Evolutionary conservation across 2,113 vertebrate species (phyloP).

Genomic region (Equus quagga): DNA sequence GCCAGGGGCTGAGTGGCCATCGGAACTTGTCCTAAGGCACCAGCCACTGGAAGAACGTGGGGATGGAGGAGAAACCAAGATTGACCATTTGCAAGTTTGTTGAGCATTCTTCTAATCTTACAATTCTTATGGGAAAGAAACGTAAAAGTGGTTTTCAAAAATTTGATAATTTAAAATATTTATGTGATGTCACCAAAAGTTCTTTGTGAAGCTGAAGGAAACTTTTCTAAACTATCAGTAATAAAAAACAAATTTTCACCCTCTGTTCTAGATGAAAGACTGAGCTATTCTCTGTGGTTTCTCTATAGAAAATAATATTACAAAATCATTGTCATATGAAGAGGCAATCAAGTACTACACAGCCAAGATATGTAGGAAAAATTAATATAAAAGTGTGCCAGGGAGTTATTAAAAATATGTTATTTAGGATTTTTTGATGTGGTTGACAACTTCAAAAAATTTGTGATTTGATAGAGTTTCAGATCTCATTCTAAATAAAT

Average conservation of each 20-base stretch:
- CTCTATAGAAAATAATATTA: not conserved
- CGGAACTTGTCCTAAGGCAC: not conserved
- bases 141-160: not conserved
- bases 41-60: not conserved
- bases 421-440: conserved; percentile 12
- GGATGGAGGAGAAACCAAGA: not conserved
- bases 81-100: not conserved
- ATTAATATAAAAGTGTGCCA: not conserved
- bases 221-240: not conserved
- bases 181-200: not conserved
- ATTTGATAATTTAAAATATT: not conserved
- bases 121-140: not conserved
- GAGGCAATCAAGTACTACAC: not conserved
- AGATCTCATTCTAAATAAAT: not conserved
- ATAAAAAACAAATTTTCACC: not conserved
- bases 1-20: no score
- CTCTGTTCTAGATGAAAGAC: not conserved
- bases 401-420: not conserved
- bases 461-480: not conserved
- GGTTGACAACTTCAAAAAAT: not conserved
- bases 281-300: not conserved
- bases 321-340: not conserved
- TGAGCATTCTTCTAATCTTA: not conserved
- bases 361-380: not conserved
- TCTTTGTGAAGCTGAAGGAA: not conserved